Evolutionary conservation across 2,113 vertebrate species (phyloP).

Genomic region (Myiopsitta monachus): DNA sequence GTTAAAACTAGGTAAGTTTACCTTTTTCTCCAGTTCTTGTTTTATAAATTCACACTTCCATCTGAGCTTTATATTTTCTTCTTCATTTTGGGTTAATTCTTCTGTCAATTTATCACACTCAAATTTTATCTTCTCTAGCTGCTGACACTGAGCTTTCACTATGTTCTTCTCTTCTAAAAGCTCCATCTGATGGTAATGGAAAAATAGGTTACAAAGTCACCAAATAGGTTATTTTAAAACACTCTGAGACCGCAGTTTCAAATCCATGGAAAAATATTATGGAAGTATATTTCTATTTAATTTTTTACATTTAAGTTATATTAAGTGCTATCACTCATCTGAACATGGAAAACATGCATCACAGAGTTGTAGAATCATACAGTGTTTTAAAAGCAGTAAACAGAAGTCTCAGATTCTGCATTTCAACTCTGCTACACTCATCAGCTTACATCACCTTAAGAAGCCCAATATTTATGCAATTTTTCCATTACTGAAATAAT

Average conservation of each 20-base stretch:
- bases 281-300: background rate
- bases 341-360: background rate
- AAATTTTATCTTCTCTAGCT: conserved; percentile 88
- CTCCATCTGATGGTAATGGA: conserved; percentile 75
- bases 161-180: conserved; percentile 80
- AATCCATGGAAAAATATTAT: background rate
- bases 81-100: conserved; percentile 79
- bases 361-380: background rate
- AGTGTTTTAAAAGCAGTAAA: background rate
- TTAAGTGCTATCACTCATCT: background rate
- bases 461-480: background rate
- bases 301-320: background rate
- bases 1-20: conserved; percentile 57
- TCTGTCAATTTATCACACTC: conserved; percentile 87
- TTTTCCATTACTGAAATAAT: conserved; percentile 35
- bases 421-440: conserved; percentile 14
- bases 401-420: background rate
- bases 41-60: conserved; percentile 82
- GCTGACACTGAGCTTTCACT: conserved; percentile 76
- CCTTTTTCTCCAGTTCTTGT: conserved; percentile 87
- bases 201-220: background rate
- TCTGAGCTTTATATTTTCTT: conserved; percentile 78
- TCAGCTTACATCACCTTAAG: conserved; percentile 13
- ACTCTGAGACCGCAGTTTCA: background rate
- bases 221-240: background rate